These are phyloP conservation scores for Hirtodrosophila cameraria DNA, from an alignment of 2,888 invertebrate species.

Conservation along the genomic window DNA sequence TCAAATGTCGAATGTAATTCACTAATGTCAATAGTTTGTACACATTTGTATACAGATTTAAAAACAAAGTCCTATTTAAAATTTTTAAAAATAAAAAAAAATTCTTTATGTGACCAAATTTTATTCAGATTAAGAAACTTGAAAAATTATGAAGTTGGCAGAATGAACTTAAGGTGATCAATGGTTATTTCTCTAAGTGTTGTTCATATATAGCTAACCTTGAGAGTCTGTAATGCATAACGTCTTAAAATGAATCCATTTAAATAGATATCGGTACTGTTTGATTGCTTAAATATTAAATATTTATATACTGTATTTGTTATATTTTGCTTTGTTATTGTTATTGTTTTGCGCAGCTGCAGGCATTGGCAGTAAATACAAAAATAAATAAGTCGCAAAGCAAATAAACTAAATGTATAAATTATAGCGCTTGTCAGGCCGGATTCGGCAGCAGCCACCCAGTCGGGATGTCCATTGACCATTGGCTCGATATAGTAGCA, in stretches of 20 bases:
- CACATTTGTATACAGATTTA: no score
- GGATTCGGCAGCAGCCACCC: slow-evolving; percentile 4
- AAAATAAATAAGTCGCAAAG: slow-evolving; percentile 56
- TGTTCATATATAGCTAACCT: slow-evolving; percentile 27
- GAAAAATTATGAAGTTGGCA: no score
- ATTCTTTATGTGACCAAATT: no score
- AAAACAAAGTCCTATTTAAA: no score
- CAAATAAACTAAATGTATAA: slow-evolving; percentile 56
- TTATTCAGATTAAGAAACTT: no score
- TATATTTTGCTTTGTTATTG: slow-evolving; percentile 29
- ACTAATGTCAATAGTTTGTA: no score
- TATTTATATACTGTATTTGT: slow-evolving; percentile 30
- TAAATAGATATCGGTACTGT: slow-evolving; percentile 13
- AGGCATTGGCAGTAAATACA: slow-evolving; percentile 52
- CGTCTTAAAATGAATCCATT: slow-evolving; percentile 13
- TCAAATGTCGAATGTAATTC: no score
- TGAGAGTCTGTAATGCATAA: slow-evolving; percentile 14
- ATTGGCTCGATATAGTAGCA: slow-evolving; percentile 13
- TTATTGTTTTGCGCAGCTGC: slow-evolving; percentile 55
- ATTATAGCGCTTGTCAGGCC: slow-evolving; percentile 29
- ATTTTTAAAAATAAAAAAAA: no score
- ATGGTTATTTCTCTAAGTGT: no score
- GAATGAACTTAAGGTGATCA: no score
- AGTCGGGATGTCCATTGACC: slow-evolving; percentile 5
- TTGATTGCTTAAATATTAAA: slow-evolving; percentile 8